Evolutionary conservation across 1,140 invertebrate species (phyloP).

Genomic region (Holcopasites calliopsidis): DNA sequence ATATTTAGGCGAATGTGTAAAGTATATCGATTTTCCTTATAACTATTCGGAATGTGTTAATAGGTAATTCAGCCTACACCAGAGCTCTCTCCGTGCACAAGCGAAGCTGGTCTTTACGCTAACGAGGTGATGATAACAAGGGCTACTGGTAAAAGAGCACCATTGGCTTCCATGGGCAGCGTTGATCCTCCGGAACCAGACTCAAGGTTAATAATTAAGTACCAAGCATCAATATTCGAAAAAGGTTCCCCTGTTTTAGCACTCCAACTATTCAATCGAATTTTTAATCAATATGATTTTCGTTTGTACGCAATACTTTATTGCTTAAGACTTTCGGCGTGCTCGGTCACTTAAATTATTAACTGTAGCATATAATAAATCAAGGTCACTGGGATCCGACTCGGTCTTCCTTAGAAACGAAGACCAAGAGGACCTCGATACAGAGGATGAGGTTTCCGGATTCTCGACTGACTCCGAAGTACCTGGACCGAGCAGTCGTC

Average conservation of each 20-base stretch:
- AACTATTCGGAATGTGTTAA: background rate
- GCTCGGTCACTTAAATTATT: no score
- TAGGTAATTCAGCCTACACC: slow-evolving; percentile 88
- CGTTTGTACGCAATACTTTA: no score
- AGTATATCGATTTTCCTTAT: background rate
- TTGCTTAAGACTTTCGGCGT: no score
- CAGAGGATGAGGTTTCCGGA: slow-evolving; percentile 89
- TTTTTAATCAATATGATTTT: no score
- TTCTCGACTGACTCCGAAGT: slow-evolving; percentile 89
- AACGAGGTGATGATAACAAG: slow-evolving; percentile 57
- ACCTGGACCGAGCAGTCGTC: slow-evolving; percentile 70
- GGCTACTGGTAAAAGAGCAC: slow-evolving; percentile 79
- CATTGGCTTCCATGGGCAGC: slow-evolving; percentile 88
- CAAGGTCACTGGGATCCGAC: slow-evolving; percentile 82
- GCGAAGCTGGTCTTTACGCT: slow-evolving; percentile 81
- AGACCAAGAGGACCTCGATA: slow-evolving; percentile 82
- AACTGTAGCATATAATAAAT: no score
- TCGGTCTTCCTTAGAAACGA: slow-evolving; percentile 84
- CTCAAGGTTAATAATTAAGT: slow-evolving; percentile 74
- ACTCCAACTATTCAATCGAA: no score
- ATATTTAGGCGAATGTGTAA: no score
- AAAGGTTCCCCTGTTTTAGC: background rate
- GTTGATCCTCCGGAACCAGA: slow-evolving; percentile 85
- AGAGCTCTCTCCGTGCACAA: slow-evolving; percentile 89
- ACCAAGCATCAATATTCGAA: background rate